phyloP scores from a whole-genome alignment of 1,140 invertebrate genomes.

The Apis florea region DNA sequence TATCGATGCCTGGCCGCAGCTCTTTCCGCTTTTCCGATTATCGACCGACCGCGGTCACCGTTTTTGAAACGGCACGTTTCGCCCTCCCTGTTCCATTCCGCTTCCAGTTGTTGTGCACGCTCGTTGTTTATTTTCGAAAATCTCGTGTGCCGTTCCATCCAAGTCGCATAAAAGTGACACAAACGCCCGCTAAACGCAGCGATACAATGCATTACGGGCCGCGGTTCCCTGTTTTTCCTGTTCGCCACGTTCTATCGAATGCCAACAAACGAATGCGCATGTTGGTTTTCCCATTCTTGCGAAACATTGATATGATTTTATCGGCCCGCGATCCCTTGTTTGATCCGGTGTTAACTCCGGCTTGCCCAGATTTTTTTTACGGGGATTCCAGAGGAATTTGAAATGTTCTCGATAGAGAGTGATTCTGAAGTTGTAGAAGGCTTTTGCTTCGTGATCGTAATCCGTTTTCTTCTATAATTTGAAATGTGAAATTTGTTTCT shows the following conservation, averaged over 20 bases:
- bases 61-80: not conserved
- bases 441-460: too few species aligned
- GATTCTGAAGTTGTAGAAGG: too few species aligned
- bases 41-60: not conserved
- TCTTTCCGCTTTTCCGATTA: constrained; percentile 12
- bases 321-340: too few species aligned
- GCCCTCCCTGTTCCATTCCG: not conserved
- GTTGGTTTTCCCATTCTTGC: not conserved
- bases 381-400: not conserved
- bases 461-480: too few species aligned
- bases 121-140: not conserved
- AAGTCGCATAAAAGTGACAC: not conserved
- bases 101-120: not conserved
- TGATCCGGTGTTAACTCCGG: not conserved
- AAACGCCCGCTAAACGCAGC: not conserved
- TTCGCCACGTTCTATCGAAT: not conserved
- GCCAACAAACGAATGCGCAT: not conserved
- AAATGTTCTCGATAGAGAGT: not conserved
- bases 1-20: not conserved
- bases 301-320: not conserved
- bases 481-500: too few species aligned
- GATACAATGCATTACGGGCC: not conserved
- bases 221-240: not conserved
- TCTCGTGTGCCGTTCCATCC: not conserved
- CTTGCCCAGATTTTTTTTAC: not conserved